phyloP scores from a whole-genome alignment of 2,113 vertebrate genomes.

The Xiphophorus couchianus region DNA sequence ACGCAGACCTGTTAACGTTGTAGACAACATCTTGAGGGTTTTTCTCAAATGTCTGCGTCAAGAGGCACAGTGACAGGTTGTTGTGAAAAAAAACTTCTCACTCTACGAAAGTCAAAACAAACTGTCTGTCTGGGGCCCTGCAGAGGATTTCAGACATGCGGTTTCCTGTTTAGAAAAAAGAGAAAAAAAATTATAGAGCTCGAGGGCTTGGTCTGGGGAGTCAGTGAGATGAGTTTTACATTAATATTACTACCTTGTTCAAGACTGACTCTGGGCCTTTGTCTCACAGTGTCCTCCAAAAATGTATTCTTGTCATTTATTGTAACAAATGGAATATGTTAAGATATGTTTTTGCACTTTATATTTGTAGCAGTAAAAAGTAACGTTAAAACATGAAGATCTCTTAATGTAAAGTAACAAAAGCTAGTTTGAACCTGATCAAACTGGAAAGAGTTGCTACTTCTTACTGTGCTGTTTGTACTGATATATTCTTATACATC shows the following conservation, averaged over 20 bases:
- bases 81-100: constrained; percentile 63
- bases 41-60: constrained; percentile 7
- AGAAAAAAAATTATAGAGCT: constrained; percentile 75
- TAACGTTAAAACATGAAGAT: neutral
- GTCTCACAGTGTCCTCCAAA: constrained; percentile 70
- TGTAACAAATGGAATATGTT: neutral
- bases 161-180: constrained; percentile 92
- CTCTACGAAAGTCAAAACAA: constrained; percentile 70
- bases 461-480: constrained; percentile 35
- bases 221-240: constrained; percentile 10
- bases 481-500: constrained; percentile 39
- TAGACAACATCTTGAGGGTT: constrained; percentile 2
- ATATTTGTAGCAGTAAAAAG: neutral
- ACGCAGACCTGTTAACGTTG: neutral
- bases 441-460: constrained; percentile 11
- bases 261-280: constrained; percentile 11
- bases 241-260: constrained; percentile 9
- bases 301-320: neutral
- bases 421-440: constrained; percentile 15
- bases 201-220: constrained; percentile 69
- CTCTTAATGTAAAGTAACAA: neutral
- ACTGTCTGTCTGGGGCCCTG: constrained; percentile 64
- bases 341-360: neutral
- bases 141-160: constrained; percentile 91
- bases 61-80: constrained; percentile 64